Evolutionary conservation across 2,113 vertebrate genomes (phyloP), one percentile per base, ranked within the genome.

Genomic region (Herpetotheres cachinnans): DNA sequence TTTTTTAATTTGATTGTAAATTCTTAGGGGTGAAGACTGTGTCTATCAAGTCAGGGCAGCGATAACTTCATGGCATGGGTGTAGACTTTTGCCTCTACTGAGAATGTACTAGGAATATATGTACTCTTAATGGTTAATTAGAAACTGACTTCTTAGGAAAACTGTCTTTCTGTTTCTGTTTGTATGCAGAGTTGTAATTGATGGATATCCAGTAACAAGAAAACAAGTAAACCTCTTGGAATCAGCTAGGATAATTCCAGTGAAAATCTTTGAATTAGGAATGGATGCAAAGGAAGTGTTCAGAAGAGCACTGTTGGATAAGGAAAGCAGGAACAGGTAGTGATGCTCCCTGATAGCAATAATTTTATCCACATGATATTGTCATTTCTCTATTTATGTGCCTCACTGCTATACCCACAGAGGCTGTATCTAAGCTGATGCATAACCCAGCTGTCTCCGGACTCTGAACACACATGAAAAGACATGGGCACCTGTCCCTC

Each of bases 141-240:
- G 50, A 58, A 82, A 67, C 38, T 47, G 47, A 63, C 34, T 58
- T 85, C 32, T 72, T 58, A 76, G 46, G 42, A 93, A 85, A 95
- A 52, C 32, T 70, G 20, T 72, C 78, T 74, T 94, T 73, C 65
- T 86, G 29, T 61, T 94, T 93, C 62, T 96, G 13, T 91, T 66
- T 62, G n/a, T 62, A 83, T 90, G 29, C 95, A 99, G 99, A 90
- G 98, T 98, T 87, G 98, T 99, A 91, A 96, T 99, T 72, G 99
- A 99, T 95, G 99, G 99, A 44, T 99, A 99, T 94, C 99, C 99
- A 44, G 89, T 98, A 94, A 99, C 99, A 66, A 96, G 96, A 74
- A 94, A 97, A 81, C 99, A 99, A 74, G 97, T 98, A 54, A 97
- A 97, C 54, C 94, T 99, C 79, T 97, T 99, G 97, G 98, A 98